Base-by-base conservation (phyloP, 92 coral and sea anemone species). In the Porites evermanni region DNA sequence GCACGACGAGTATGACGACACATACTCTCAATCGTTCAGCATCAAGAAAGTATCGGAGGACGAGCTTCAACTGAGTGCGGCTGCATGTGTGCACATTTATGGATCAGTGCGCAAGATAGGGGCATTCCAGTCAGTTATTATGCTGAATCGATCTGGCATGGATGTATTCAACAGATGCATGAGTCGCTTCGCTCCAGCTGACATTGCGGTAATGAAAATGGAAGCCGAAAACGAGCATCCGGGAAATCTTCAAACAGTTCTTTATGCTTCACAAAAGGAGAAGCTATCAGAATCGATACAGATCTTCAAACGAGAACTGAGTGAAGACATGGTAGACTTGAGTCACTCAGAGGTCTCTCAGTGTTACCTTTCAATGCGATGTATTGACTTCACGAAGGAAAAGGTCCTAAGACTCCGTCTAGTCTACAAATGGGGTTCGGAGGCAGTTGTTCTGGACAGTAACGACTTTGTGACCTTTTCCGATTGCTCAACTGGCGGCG, bases 381-480 rank as follows among this genome's bases (percentile, higher is more conserved):
- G 19, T 68, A 18, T 47, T 4, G 54, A 17, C 14, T 0, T 63
- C 7, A 51, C 19, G 3, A 72, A 44, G 6, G 83, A 61, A 12
- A 12, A 53, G 19, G 71, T 26, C 4, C 24, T 78, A 1, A 78
- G 59, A 4, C 82, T 78, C 13, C 61, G 82, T 4, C 47, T 78
- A 71, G n/a, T 78, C 21, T 7, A 38, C 47, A 38, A 38, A 38
- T 38, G 47, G 47, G 47, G 47, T 38, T 38, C 47, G 47, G 47
- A 38, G 6, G 47, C 47, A 3, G 47, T 38, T 4, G 47, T 6
- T 38, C 47, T 38, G 47, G 47, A 38, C 6, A 79, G 83, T 72
- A 19, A 47, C 9, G 83, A 79, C 66, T 79, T 79, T 50, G 21
- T 47, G 60, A 11, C 72, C 20, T 68, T 64, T 64, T 58, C 83